These are phyloP conservation scores for Ceyx margarethae DNA, from an alignment of 2,113 vertebrate genomes.

Conservation along the genomic window DNA sequence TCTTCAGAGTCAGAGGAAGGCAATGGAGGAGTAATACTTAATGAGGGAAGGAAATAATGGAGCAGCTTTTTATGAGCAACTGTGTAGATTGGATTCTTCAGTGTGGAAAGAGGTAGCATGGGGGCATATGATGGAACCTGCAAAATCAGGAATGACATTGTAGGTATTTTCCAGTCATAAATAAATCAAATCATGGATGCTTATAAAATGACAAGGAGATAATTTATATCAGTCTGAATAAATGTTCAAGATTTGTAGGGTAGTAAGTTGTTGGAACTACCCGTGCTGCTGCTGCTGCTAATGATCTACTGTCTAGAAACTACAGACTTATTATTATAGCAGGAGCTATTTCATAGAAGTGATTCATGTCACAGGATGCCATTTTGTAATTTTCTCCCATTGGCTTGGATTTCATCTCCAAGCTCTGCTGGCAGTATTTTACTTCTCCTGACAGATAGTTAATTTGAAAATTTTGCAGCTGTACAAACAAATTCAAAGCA, in stretches of 20 bases:
- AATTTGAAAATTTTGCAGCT: conserved; percentile 62
- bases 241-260: neutral
- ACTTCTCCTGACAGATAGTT: conserved; percentile 63
- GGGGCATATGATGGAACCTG: neutral
- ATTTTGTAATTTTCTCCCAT: conserved; percentile 49
- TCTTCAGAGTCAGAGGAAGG: neutral
- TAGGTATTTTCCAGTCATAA: neutral
- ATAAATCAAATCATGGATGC: neutral
- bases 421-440: conserved; percentile 49
- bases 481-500: conserved; percentile 57
- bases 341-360: neutral
- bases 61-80: neutral
- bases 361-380: conserved; percentile 20
- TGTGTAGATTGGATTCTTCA: neutral
- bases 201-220: neutral
- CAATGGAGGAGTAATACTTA: neutral
- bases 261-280: conserved; percentile 11
- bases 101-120: neutral
- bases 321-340: conserved; percentile 23
- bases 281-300: conserved; percentile 9
- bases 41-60: neutral
- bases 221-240: conserved; percentile 16
- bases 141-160: neutral
- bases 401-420: conserved; percentile 54
- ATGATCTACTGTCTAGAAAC: conserved; percentile 18